Evolutionary conservation across 2,888 invertebrate genomes (phyloP), one percentile per base, ranked within the genome.

Genomic region (Scaptomyza tumidula): DNA sequence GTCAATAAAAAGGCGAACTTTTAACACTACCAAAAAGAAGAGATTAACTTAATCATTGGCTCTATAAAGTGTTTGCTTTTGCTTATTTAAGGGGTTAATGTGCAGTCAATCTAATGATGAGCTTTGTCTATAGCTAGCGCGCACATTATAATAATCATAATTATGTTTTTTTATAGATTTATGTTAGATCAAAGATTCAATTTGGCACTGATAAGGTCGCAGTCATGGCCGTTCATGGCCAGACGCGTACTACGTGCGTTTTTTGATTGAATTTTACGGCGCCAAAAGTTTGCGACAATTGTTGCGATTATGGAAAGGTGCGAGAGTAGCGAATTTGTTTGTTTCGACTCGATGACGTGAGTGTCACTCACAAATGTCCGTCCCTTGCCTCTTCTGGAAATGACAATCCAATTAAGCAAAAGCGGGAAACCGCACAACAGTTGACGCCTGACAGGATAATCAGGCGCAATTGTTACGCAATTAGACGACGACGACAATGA

Each of bases 401-500:
- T 31, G n/a, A 43, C 76, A 79, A 89, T 89, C 89, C 89, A 89
- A 89, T 89, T 90, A 89, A 72, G 72, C 77, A 76, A 80, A 71
- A 71, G 75, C 70, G 58, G 69, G 84, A 89, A 89, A 87, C 86
- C 88, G 75, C 89, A 88, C 66, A 78, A 86, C 81, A 70, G 75
- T 69, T 80, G 75, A 71, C 68, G 69, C 75, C 68, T 71, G 86
- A 78, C 88, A 88, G 86, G 88, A 86, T 88, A 88, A 86, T 86
- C 86, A 86, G 88, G 76, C 80, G 86, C 88, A 74, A 86, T 86
- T 86, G 86, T 86, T 88, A 78, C 69, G 73, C 84, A 86, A 86
- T 86, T 88, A 88, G 75, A 62, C 56, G 57, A 37, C 55, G 55
- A 24, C 24, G 24, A 24, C 24, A 5, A 37, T 53, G 55, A 24